Evolutionary conservation across 1,140 invertebrate genomes (phyloP).

Genomic region (Muscidifurax raptorellus): DNA sequence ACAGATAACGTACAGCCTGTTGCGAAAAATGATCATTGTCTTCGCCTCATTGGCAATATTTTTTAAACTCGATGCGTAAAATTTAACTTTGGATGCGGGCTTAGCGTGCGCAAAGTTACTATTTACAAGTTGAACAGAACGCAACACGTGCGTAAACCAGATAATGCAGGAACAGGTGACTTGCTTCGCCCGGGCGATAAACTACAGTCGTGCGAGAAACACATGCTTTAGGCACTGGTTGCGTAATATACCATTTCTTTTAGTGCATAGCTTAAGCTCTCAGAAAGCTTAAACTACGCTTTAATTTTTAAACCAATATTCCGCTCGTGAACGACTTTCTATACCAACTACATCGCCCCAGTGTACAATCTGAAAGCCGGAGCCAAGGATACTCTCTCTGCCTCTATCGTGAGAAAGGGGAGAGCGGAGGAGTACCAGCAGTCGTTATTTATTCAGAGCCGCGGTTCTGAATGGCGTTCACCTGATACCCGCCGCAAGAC

Average conservation of each 20-base stretch:
- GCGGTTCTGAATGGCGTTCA: constrained; percentile 59
- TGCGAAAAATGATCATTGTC: background rate
- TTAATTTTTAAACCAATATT: constrained; percentile 3
- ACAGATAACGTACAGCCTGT: background rate
- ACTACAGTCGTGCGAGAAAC: no score
- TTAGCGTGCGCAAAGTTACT: no score
- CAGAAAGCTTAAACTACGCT: background rate
- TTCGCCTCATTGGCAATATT: no score
- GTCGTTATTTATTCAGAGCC: constrained; percentile 70
- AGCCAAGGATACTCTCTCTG: background rate
- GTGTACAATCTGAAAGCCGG: constrained; percentile 25
- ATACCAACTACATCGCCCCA: constrained; percentile 26
- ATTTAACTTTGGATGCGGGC: no score
- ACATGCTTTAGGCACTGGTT: no score
- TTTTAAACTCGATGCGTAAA: no score
- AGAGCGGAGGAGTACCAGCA: constrained; percentile 13
- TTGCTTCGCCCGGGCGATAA: no score
- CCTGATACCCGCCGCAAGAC: constrained; percentile 53
- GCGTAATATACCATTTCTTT: no score
- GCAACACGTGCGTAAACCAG: no score
- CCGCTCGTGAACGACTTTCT: background rate
- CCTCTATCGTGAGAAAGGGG: background rate
- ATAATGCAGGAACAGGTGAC: no score
- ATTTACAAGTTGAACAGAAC: no score
- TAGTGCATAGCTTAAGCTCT: background rate